These are phyloP conservation scores for Gnathonemus longibarbis DNA, from an alignment of 2,113 vertebrate genomes.

Conservation along the genomic window DNA sequence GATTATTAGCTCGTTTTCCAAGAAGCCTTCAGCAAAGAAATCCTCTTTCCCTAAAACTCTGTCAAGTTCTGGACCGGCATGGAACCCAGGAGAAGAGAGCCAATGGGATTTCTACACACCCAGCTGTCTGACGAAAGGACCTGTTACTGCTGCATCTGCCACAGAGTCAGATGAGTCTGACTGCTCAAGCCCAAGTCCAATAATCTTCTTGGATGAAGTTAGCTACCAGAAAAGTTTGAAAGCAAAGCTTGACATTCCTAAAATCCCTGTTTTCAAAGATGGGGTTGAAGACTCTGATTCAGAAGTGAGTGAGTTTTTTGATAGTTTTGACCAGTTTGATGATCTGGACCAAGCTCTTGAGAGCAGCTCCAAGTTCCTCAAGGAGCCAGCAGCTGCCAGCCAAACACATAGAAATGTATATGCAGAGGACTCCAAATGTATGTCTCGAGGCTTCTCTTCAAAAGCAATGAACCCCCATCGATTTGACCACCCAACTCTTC, in stretches of 20 bases:
- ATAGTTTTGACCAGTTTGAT: constrained; percentile 96
- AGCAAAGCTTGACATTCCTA: constrained; percentile 88
- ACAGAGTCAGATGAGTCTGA: constrained; percentile 90
- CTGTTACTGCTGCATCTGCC: constrained; percentile 59
- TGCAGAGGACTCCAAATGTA: constrained; percentile 51
- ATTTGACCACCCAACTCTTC: constrained; percentile 78
- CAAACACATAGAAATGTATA: constrained; percentile 58
- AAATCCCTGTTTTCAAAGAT: constrained; percentile 84
- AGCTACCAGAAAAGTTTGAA: constrained; percentile 93
- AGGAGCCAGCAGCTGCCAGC: constrained; percentile 46
- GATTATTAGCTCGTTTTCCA: constrained; percentile 58
- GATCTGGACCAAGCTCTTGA: constrained; percentile 77
- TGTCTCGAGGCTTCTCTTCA: constrained; percentile 54
- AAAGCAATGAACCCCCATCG: constrained; percentile 85
- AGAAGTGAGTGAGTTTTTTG: constrained; percentile 97
- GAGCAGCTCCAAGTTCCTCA: constrained; percentile 43
- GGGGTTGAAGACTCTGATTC: constrained; percentile 94
- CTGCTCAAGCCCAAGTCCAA: constrained; percentile 91
- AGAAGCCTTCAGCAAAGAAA: constrained; percentile 56
- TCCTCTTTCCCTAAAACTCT: constrained; percentile 56
- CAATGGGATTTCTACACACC: constrained; percentile 75
- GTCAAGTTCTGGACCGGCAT: constrained; percentile 66
- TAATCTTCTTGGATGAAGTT: constrained; percentile 96
- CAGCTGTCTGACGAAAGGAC: constrained; percentile 56
- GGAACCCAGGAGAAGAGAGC: constrained; percentile 64